phyloP scores from a whole-genome alignment of 2,113 vertebrate species.

The Apodemus speciosus region DNA sequence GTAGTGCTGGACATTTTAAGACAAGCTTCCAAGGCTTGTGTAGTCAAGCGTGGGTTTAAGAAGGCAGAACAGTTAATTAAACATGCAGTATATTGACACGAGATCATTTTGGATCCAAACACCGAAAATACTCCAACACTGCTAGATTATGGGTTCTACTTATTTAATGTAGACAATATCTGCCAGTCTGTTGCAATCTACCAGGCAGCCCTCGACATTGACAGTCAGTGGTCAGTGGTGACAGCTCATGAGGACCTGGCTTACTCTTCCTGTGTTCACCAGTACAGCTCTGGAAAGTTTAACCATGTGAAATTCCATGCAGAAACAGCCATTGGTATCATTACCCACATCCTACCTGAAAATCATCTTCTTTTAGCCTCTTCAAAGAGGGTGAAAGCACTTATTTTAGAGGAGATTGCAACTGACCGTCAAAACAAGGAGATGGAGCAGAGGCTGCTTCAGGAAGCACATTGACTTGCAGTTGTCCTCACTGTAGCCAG shows the following conservation, averaged over 20 bases:
- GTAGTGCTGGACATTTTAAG: constrained; percentile 98
- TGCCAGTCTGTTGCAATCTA: constrained; percentile 99
- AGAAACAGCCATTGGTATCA: constrained; percentile 99
- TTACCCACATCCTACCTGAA: constrained; percentile 99
- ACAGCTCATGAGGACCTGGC: constrained; percentile 98
- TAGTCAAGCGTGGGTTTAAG: constrained; percentile 98
- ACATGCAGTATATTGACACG: constrained; percentile 97
- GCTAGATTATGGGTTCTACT: constrained; percentile 98
- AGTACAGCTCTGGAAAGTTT: constrained; percentile 99
- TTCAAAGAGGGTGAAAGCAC: constrained; percentile 99
- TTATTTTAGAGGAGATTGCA: constrained; percentile 98
- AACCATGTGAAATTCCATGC: constrained; percentile 96
- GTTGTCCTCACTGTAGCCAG: constrained; percentile 95
- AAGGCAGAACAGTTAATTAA: constrained; percentile 99
- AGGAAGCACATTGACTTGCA: constrained; percentile 97
- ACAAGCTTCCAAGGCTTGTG: constrained; percentile 98
- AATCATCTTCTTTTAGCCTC: constrained; percentile 98
- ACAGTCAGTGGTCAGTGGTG: constrained; percentile 97
- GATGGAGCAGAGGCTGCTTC: constrained; percentile 96
- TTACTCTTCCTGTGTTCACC: constrained; percentile 98
- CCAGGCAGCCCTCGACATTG: constrained; percentile 98
- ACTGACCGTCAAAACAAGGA: constrained; percentile 99
- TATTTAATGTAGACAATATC: constrained; percentile 99
- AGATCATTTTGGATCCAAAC: constrained; percentile 98
- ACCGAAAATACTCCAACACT: constrained; percentile 98